Evolutionary conservation across 1,140 invertebrate genomes (phyloP), one percentile per base, ranked within the genome.

Genomic region (Adoxophyes honmai): DNA sequence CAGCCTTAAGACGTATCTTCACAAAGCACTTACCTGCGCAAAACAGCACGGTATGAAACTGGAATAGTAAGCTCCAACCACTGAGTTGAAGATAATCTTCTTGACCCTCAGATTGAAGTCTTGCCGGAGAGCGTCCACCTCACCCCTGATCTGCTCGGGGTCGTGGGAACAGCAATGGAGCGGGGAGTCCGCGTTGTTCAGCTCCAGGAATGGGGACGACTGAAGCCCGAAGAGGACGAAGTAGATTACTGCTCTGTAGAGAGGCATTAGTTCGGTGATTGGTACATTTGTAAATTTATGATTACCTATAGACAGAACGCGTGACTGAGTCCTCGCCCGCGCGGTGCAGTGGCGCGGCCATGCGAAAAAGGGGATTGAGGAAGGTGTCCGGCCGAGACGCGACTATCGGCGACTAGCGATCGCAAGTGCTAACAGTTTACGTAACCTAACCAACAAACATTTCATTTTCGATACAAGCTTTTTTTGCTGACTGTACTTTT

Each of bases 41-140:
- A 98, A 96, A 73, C 94, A 94, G 71, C 97, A 95, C 0, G 98
- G 98, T 15, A 98, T 93, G 78, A 98, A 95, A 57, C 94, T 95
- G 65, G 95, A 94, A 83, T 98, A 97, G 79, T 98, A 99, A 0
- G 97, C 96, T 70, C 95, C 96, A 1, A 96, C 86, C 37, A 97
- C 92, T 0, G 97, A 96, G 72, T 96, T 96, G 75, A 98, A 98
- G 3, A 99, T 88, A 52, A 97, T 94, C 78, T 96, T 95, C 85
- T 97, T 98, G 65, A 98, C 91, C 44, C 97, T 89, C 39, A 92
- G 91, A 78, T 98, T 98, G 69, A 98, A 98, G 81, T 98, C 97
- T 14, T 91, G 92, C 66, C 94, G 93, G 4, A 99, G 77, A 11
- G 91, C 91, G 57, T 97, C 95, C 15, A 98, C 96, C 88, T 99